Base-by-base conservation (phyloP, 2,888 invertebrate species). In the Acronicta psi region DNA sequence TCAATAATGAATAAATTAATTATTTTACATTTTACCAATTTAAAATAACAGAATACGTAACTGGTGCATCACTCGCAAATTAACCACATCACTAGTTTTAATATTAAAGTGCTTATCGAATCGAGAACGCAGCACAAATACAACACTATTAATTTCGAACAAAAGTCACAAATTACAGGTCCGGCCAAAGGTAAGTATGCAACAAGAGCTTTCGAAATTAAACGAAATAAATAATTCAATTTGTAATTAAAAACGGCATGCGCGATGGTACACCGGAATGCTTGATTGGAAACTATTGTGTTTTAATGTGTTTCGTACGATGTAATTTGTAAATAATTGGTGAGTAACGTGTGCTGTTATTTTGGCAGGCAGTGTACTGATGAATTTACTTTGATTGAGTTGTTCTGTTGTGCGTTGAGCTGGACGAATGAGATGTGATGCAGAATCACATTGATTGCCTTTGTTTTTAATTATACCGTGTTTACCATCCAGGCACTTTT, bases 281-380 rank as follows among this genome's bases (percentile, higher is more conserved):
- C 58, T 81, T 77, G 76, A 81, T 82, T 82, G 71, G 47, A 60
- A 53, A 63, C 71, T 66, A 79, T 80, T 81, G 81, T 80, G 56
- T 50, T 50, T 79, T 75, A 79, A 78, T 79, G 71, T 63, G 59
- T 46, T 59, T 42, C 50, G 44, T 53, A 52, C 43, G 59, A 62
- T 65, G 77, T 73, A 79, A 81, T 80, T 77, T 65, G 69, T 68
- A 57, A 71, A 73, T 77, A 73, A 80, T 73, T 73, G 68, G 51
- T 59, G 52, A 55, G 59, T 45, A 51, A 38, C 49, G 47, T 57
- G 65, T 49, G 60, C 52, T 59, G 52, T 73, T 73, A 72, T 79
- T 75, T 69, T 41, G 58, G 45, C 42, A 5, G 49, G 7, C 31
- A 42, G 50, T 69, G 60, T 47, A 62, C 50, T 25, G 41, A 11